Base-by-base conservation (phyloP, 1,140 invertebrate species). In the Glossosoma conforme region DNA sequence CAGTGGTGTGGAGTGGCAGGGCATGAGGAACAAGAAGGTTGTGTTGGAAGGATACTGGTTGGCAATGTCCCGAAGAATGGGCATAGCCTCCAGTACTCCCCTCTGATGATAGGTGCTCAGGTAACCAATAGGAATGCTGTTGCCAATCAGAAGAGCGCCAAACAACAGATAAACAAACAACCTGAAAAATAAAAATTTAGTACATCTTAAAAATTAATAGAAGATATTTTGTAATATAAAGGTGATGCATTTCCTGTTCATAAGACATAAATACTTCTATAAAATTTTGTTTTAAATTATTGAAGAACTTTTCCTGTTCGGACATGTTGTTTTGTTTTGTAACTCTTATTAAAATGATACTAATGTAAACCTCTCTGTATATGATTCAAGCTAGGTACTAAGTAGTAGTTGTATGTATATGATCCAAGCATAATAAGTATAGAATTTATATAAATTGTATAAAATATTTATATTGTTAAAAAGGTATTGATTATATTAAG, bases 1-100 rank as follows among this genome's bases (percentile, higher is more conserved):
- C 24, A 89, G 79, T 1, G 93, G 93, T 2, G 87, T 92, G 11
- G 91, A 89, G 69, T 97, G 93, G 64, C 93, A 97, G 0, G 92
- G 93, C 79, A 91, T 94, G n/a, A 96, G 70, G 71, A 93, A 92
- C n/a, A 93, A 67, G 17, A 94, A 66, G 51, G 77, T 74, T 3
- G 77, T 68, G 30, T 77, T 71, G 1, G 67, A 65, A 20, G 70
- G 69, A 57, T 82, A 69, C 25, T 65, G 68, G 1, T 67, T 63
- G 0, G 77, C 61, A 11, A 81, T 69, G 1, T 82, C 66, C 30
- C 79, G 65, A 15, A 96, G 62, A 52, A 82, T 66, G 4, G 79
- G 72, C 82, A 92, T 89, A 8, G 87, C 81, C 24, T 86, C 78
- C 14, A 91, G 63, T 1, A 86, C 80, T 2, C 89, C 93, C 54